Evolutionary conservation across 2,113 vertebrate genomes (phyloP).

Genomic region (western clawed frog (Xenopus tropicalis)): UCB_Xtro_10.0 CM004443.2:137787001-137787500

Average conservation of each 20-base stretch:
- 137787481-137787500: too few species aligned
- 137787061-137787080: too few species aligned
- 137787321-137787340: background rate
- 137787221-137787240: conserved; percentile 86
- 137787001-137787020: too few species aligned
- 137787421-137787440: too few species aligned
- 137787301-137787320: conserved; percentile 56
- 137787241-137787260: conserved; percentile 57
- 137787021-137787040: too few species aligned
- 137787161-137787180: conserved; percentile 61
- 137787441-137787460: too few species aligned
- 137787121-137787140: conserved; percentile 80
- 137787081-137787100: conserved; percentile 32
- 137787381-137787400: too few species aligned
- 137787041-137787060: too few species aligned
- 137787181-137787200: conserved; percentile 66
- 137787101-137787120: conserved; percentile 98
- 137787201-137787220: conserved; percentile 78
- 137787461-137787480: too few species aligned
- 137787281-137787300: conserved; percentile 76
- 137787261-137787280: conserved; percentile 70
- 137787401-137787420: too few species aligned
- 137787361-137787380: too few species aligned
- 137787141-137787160: conserved; percentile 58
- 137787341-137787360: background rate